A percentile compares a stretch with the other conserved stretches of the same genome.
phyloP scores from a whole-genome alignment of 2,113 vertebrate genomes.

The Carettochelys insculpta region DNA sequence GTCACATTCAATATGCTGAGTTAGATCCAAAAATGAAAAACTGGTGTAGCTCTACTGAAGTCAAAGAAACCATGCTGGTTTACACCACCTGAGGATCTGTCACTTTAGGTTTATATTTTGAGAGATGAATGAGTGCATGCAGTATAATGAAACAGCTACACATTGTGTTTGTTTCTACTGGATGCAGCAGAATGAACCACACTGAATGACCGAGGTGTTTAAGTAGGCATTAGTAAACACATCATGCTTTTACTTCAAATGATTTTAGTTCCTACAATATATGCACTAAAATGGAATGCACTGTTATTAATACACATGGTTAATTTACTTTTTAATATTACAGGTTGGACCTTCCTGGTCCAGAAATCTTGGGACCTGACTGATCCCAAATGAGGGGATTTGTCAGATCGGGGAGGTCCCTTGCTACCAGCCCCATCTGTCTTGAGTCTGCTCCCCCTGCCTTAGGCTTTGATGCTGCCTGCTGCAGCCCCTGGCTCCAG shows the following conservation, averaged over 20 bases:
- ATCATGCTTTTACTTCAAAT: not conserved
- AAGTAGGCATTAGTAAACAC: slow-evolving; percentile 25
- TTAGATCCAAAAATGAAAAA: fast-evolving
- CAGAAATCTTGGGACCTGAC: too few relatives aligned
- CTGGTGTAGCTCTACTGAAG: too few relatives aligned
- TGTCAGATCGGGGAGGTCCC: too few relatives aligned
- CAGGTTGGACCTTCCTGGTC: too few relatives aligned
- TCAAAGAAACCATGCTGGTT: not conserved
- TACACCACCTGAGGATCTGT: not conserved
- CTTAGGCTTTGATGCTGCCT: too few relatives aligned
- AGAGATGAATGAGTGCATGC: not conserved
- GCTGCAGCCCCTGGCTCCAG: too few relatives aligned
- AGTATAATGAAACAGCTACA: fast-evolving
- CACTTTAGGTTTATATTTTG: not conserved
- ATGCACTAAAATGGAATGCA: not conserved
- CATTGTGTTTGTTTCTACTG: not conserved
- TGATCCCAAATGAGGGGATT: too few relatives aligned
- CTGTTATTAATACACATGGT: not conserved
- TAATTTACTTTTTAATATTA: not conserved
- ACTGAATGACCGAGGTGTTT: not conserved
- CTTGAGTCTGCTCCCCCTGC: too few relatives aligned
- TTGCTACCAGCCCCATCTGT: too few relatives aligned
- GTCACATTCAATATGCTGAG: not conserved
- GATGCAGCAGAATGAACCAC: not conserved
- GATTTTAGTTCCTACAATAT: not conserved